These are phyloP conservation scores for Philopedon plagiatum DNA, from an alignment of 2,888 invertebrate genomes.

Conservation along the genomic window DNA sequence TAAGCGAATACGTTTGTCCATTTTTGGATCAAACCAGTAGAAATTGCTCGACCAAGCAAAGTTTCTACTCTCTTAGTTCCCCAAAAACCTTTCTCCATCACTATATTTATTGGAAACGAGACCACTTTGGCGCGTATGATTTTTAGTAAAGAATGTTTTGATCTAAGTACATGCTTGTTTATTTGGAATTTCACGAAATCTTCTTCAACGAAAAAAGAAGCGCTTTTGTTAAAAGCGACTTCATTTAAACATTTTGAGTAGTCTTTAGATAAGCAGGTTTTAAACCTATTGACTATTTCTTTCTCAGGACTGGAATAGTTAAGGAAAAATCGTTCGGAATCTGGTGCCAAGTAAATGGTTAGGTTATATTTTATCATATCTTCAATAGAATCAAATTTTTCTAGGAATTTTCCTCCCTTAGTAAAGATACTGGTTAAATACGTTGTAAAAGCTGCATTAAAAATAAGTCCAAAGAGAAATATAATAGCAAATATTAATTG, in stretches of 20 bases:
- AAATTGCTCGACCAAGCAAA: background rate
- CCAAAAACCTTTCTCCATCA: slow-evolving; percentile 34
- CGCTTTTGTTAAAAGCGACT: slow-evolving; percentile 53
- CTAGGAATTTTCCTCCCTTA: slow-evolving; percentile 50
- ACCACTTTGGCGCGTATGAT: slow-evolving; percentile 59
- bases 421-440: slow-evolving; percentile 59
- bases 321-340: slow-evolving; percentile 15
- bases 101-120: slow-evolving; percentile 11
- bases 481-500: slow-evolving; percentile 55
- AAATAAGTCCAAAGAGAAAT: slow-evolving; percentile 55
- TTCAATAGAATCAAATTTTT: slow-evolving; percentile 56
- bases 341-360: slow-evolving; percentile 54
- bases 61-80: background rate
- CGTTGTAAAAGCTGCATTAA: slow-evolving; percentile 57
- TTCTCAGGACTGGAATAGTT: slow-evolving; percentile 37
- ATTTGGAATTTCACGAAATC: slow-evolving; percentile 59
- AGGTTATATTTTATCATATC: slow-evolving; percentile 57
- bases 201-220: slow-evolving; percentile 58
- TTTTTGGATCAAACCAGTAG: slow-evolving; percentile 3
- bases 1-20: slow-evolving; percentile 1
- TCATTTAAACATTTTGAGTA: slow-evolving; percentile 55
- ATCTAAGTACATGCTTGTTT: slow-evolving; percentile 56
- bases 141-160: slow-evolving; percentile 12
- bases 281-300: slow-evolving; percentile 19
- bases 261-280: slow-evolving; percentile 52